Evolutionary conservation across 2,113 vertebrate genomes (phyloP).

Genomic region (Phainopepla nitens): DNA sequence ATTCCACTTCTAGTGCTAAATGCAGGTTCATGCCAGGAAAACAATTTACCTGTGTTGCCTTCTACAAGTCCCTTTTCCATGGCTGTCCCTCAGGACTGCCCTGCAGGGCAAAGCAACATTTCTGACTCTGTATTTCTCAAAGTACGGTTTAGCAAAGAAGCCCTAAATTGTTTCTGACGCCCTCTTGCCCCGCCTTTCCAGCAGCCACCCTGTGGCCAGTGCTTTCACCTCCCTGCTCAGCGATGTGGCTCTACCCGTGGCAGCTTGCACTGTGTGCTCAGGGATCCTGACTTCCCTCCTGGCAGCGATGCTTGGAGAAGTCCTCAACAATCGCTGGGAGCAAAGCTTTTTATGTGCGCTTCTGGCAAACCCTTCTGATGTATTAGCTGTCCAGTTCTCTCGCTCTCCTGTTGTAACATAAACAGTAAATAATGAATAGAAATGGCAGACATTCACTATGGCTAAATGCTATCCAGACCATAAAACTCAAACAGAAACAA

Average conservation of each 20-base stretch:
- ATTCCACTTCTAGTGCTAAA: neutral
- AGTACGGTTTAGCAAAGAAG: neutral
- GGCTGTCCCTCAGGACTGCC: neutral
- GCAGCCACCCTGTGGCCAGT: rapidly evolving
- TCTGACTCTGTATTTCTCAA: neutral
- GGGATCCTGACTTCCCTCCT: neutral
- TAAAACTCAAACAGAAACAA: slow-evolving; percentile 20
- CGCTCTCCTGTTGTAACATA: neutral
- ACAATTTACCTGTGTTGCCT: neutral
- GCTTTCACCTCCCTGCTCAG: neutral
- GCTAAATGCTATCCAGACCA: neutral
- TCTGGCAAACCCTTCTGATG: neutral
- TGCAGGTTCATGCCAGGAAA: neutral
- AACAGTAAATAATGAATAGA: slow-evolving; percentile 1
- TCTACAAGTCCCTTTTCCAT: neutral
- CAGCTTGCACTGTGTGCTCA: rapidly evolving
- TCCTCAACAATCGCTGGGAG: neutral
- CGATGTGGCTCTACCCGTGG: rapidly evolving
- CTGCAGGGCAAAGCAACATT: neutral
- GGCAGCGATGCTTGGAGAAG: neutral
- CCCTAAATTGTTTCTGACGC: neutral
- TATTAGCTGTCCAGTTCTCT: neutral
- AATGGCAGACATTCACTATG: neutral
- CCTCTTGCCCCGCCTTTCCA: neutral
- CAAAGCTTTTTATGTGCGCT: neutral